These are phyloP conservation scores for Poecilia velifera DNA, from an alignment of 2,797 vertebrate genomes.

Conservation along the genomic window DNA sequence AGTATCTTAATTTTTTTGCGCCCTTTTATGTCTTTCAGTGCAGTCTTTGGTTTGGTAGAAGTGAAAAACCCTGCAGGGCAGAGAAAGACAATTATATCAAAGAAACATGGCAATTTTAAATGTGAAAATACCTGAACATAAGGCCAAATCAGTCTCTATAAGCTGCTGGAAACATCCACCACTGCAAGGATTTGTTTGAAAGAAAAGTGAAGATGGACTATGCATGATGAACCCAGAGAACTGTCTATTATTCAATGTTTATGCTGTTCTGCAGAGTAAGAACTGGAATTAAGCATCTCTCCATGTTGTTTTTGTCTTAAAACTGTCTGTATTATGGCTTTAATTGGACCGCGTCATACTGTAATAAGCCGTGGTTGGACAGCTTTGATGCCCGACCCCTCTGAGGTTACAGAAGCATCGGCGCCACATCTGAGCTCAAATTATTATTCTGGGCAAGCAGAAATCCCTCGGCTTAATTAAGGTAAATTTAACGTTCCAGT, in stretches of 20 bases:
- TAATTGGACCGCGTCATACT: slow-evolving; percentile 63
- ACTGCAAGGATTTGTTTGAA: background rate
- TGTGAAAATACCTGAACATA: slow-evolving; percentile 3
- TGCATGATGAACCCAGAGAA: background rate
- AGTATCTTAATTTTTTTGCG: background rate
- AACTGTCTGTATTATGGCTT: slow-evolving; percentile 56
- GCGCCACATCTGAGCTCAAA: slow-evolving; percentile 73
- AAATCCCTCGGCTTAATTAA: slow-evolving; percentile 83
- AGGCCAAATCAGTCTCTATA: background rate
- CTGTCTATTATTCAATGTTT: background rate
- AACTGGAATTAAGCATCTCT: slow-evolving; percentile 15
- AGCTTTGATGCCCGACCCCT: slow-evolving; percentile 74
- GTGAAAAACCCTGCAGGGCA: background rate
- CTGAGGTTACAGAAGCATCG: slow-evolving; percentile 68
- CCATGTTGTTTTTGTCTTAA: slow-evolving; percentile 46
- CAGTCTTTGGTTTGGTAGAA: background rate
- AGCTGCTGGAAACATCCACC: background rate
- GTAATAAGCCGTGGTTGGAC: slow-evolving; percentile 68
- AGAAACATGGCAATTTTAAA: slow-evolving; percentile 29
- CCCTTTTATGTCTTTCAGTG: background rate
- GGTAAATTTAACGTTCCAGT: slow-evolving; percentile 81
- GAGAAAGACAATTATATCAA: slow-evolving; percentile 35
- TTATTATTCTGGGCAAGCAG: slow-evolving; percentile 79
- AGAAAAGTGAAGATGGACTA: background rate
- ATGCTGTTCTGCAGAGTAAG: slow-evolving; percentile 25